These are phyloP conservation scores for Mycalesis mineus DNA, from an alignment of 2,888 invertebrate species.

Conservation along the genomic window DNA sequence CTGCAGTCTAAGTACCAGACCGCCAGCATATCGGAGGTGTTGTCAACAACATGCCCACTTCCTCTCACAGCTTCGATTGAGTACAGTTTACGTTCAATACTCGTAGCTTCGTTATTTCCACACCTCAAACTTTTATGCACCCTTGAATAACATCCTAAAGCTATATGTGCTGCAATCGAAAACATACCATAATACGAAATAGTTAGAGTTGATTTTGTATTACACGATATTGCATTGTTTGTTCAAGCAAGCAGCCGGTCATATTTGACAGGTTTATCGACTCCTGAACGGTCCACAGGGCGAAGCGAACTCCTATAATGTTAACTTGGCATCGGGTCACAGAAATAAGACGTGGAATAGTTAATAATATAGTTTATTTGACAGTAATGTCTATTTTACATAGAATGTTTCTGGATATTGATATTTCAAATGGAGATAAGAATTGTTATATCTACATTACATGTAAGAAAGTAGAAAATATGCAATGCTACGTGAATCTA, in stretches of 20 bases:
- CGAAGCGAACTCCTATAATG: conserved; percentile 22
- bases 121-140: conserved; percentile 41
- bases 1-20: not conserved
- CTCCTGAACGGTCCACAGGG: conserved; percentile 32
- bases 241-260: conserved; percentile 37
- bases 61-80: conserved; percentile 45
- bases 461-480: no score
- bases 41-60: conserved; percentile 14
- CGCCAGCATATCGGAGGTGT: conserved; percentile 1
- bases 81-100: conserved; percentile 53
- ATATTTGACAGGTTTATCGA: conserved; percentile 52
- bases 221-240: conserved; percentile 28
- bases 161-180: conserved; percentile 5
- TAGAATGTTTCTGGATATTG: not conserved
- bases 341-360: conserved; percentile 23
- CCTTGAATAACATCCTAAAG: conserved; percentile 25
- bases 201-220: conserved; percentile 15
- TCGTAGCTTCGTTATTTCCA: conserved; percentile 48
- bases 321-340: conserved; percentile 25
- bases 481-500: no score
- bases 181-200: conserved; percentile 9
- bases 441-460: no score
- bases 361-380: conserved; percentile 19
- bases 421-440: not conserved
- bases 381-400: conserved; percentile 2